Conservation (phyloP, 2,797 vertebrate species). For the Phyllotis vaccarum region DNA sequence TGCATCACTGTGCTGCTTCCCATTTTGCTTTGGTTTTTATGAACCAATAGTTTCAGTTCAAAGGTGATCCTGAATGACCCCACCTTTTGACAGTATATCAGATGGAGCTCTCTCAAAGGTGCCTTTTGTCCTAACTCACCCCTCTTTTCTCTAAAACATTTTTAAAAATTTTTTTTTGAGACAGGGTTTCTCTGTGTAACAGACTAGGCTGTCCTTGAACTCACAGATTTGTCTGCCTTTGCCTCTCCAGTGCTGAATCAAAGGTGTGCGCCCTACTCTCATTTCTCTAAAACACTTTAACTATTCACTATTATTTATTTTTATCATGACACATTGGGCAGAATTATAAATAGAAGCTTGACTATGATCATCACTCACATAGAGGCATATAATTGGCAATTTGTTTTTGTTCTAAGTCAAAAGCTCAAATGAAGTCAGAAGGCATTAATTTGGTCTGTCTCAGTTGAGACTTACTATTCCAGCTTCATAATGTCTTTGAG, state of each 20-base stretch:
- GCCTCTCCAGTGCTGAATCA: background rate
- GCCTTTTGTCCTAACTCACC: background rate
- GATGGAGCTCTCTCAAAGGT: background rate
- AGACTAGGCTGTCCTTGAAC: background rate
- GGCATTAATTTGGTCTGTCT: constrained; percentile 39
- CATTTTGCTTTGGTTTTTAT: constrained; percentile 47
- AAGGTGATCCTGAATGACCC: background rate
- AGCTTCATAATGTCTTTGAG: background rate
- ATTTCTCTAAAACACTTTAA: background rate
- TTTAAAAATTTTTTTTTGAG: background rate
- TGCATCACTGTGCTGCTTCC: background rate
- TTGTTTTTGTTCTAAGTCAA: constrained; percentile 21
- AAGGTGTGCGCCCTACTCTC: background rate
- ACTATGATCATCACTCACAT: background rate
- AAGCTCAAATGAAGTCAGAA: constrained; percentile 9
- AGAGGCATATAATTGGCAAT: background rate
- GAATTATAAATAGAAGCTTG: constrained; percentile 17
- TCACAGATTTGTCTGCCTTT: background rate
- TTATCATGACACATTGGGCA: background rate
- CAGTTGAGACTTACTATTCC: background rate
- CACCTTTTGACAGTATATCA: background rate
- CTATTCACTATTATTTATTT: background rate
- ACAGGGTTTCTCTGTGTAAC: background rate
- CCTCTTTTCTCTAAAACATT: background rate
- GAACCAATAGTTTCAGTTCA: background rate